Evolutionary conservation across 2,113 vertebrate genomes (phyloP).

Genomic region (Cyanoramphus novaezelandiae): DNA sequence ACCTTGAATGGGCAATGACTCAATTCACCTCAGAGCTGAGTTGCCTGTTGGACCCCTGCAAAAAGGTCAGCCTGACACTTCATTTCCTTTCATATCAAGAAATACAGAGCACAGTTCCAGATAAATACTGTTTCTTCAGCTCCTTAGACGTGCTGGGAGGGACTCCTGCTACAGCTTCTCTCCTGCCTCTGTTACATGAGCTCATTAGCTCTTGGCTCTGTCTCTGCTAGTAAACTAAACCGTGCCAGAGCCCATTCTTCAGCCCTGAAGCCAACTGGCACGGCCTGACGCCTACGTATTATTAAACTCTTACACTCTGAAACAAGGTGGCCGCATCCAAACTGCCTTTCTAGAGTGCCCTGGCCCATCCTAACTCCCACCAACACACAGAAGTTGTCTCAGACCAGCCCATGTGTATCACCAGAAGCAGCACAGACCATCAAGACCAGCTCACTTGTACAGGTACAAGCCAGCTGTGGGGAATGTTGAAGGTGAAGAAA

Average conservation of each 20-base stretch:
- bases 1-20: not conserved
- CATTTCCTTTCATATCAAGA: not conserved
- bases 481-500: not conserved
- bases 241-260: slow-evolving; percentile 27
- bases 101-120: not conserved
- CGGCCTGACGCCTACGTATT: not conserved
- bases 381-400: not conserved
- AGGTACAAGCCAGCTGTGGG: not conserved
- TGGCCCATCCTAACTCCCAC: not conserved
- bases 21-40: not conserved
- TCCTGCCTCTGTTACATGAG: not conserved
- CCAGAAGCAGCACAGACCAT: not conserved
- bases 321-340: not conserved
- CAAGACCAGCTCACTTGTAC: not conserved
- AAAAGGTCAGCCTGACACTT: not conserved
- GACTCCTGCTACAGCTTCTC: not conserved
- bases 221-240: slow-evolving; percentile 20
- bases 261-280: slow-evolving; percentile 51
- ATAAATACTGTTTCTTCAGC: not conserved
- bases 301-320: not conserved
- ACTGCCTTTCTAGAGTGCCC: not conserved
- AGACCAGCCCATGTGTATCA: not conserved
- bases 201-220: slow-evolving; percentile 22
- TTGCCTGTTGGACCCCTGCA: not conserved
- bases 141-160: not conserved